Conservation (phyloP, 2,113 vertebrate genomes). For the Boulengeromyrus knoepffleri region DNA sequence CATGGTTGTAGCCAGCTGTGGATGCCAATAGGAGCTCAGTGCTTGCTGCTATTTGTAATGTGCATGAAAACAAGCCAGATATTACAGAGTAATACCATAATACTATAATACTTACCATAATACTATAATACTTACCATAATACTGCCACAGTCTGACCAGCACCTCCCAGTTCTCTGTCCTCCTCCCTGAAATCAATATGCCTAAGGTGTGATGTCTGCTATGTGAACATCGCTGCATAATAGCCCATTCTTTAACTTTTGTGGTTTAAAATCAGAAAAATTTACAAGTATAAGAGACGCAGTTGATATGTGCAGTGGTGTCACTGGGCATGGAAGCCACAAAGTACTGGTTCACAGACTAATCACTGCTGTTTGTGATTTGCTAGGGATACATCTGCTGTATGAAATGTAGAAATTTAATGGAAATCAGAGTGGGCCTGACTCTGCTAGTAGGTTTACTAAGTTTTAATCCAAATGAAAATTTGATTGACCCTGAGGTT, state of each 20-base stretch:
- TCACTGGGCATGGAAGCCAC: no score
- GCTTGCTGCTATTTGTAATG: not conserved
- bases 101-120: not conserved
- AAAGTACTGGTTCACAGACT: not conserved
- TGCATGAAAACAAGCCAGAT: not conserved
- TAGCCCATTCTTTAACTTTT: no score
- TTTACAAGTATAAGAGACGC: no score
- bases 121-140: not conserved
- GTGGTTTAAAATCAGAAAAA: no score
- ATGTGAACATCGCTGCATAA: no score
- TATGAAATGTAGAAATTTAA: not conserved
- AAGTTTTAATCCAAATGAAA: not conserved
- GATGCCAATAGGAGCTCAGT: conserved; percentile 57
- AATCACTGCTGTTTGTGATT: not conserved
- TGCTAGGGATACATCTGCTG: not conserved
- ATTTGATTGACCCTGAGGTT: not conserved
- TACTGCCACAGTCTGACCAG: not conserved
- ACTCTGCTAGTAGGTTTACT: not conserved
- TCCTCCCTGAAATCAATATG: no score
- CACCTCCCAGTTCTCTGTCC: not conserved
- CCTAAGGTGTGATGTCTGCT: no score
- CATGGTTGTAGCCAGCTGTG: conserved; percentile 76
- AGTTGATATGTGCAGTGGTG: no score
- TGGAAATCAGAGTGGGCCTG: not conserved
- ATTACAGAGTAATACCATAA: not conserved